Evolutionary conservation across 1,140 invertebrate species (phyloP).

Genomic region (Drosophila bocqueti): DNA sequence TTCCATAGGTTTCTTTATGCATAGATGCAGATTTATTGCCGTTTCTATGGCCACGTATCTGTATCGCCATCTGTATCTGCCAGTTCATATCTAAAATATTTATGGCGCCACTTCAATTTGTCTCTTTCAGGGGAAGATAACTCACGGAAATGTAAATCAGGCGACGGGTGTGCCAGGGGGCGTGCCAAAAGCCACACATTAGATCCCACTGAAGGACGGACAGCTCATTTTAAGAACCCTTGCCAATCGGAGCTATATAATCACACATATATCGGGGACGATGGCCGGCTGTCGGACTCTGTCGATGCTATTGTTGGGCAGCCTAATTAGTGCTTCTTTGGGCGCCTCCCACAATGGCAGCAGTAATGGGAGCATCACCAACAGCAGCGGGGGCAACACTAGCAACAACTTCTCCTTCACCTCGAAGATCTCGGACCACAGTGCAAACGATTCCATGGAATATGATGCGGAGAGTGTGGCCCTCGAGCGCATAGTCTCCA

Average conservation of each 20-base stretch:
- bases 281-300: slow-evolving; percentile 79
- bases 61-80: slow-evolving; percentile 33
- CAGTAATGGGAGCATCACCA: neutral
- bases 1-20: neutral
- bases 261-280: slow-evolving; percentile 20
- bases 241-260: neutral
- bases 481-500: slow-evolving; percentile 39
- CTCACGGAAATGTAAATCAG: slow-evolving; percentile 43
- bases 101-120: slow-evolving; percentile 46
- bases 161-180: slow-evolving; percentile 32
- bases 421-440: slow-evolving; percentile 16
- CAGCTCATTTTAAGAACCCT: slow-evolving; percentile 19
- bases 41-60: neutral
- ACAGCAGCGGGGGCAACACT: no score
- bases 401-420: slow-evolving; percentile 1
- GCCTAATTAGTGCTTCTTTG: slow-evolving; percentile 34
- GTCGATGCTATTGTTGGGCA: slow-evolving; percentile 23
- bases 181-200: slow-evolving; percentile 5
- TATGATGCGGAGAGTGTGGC: slow-evolving; percentile 37
- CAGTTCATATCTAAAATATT: slow-evolving; percentile 45
- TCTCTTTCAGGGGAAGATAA: slow-evolving; percentile 43
- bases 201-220: slow-evolving; percentile 4
- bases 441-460: slow-evolving; percentile 32
- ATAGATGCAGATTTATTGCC: slow-evolving; percentile 29
- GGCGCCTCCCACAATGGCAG: slow-evolving; percentile 7